A percentile compares a stretch with the other conserved stretches of the same genome.
These are phyloP conservation scores for Ianthella basta DNA, from an alignment of 37 sponge, comb jelly and placozoan species.

Conservation along the genomic window DNA sequence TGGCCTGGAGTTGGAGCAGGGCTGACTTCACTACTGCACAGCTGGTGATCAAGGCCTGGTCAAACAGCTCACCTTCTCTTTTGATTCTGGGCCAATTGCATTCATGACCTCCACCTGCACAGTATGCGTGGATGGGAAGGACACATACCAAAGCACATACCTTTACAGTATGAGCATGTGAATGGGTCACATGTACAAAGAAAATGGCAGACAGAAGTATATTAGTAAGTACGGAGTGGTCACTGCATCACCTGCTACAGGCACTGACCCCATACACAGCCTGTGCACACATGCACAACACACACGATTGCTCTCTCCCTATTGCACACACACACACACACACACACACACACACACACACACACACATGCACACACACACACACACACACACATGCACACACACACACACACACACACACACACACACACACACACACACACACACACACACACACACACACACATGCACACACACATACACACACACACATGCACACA, in stretches of 20 bases:
- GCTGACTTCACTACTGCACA: too few relatives aligned
- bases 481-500: too few relatives aligned
- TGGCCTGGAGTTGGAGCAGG: neutral
- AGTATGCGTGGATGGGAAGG: too few relatives aligned
- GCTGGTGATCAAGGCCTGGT: too few relatives aligned
- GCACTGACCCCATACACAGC: neutral
- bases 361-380: too few relatives aligned
- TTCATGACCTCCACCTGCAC: conserved; percentile 50
- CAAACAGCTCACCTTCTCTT: conserved; percentile 43
- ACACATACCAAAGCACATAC: neutral
- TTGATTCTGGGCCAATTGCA: conserved; percentile 48
- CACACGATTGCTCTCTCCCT: neutral
- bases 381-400: too few relatives aligned
- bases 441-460: too few relatives aligned
- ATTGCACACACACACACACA: neutral
- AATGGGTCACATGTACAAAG: too few relatives aligned
- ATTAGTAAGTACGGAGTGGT: neutral
- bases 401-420: too few relatives aligned
- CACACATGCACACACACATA: too few relatives aligned
- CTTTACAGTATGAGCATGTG: neutral
- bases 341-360: neutral
- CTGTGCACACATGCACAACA: neutral
- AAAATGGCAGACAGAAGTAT: too few relatives aligned
- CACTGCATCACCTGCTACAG: neutral
- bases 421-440: too few relatives aligned